phyloP scores from a whole-genome alignment of 2,113 vertebrate genomes.

The Callipepla californica region DNA sequence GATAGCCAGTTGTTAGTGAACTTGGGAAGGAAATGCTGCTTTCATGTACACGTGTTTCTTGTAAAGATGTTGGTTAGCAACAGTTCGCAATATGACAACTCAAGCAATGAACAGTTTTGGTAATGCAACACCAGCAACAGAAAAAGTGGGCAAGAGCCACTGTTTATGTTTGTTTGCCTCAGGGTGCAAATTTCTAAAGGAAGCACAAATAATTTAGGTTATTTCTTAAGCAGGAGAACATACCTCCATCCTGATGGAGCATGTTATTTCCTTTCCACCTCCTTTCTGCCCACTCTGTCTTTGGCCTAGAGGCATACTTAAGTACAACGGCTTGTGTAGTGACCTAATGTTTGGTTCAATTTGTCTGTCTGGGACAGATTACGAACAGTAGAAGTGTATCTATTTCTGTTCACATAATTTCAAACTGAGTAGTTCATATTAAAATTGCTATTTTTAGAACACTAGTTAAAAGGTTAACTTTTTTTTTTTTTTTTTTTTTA shows the following conservation, averaged over 20 bases:
- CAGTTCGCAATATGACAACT: background rate
- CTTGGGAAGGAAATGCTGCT: background rate
- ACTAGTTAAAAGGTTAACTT: background rate
- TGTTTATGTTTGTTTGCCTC: background rate
- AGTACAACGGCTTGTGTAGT: background rate
- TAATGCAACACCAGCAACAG: background rate
- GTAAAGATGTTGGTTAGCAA: background rate
- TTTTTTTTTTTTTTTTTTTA: background rate
- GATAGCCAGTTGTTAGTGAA: background rate
- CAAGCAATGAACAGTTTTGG: background rate
- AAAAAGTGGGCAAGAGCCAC: background rate
- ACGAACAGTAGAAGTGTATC: background rate
- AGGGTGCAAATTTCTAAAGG: background rate
- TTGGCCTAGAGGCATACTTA: background rate
- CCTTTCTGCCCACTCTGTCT: background rate
- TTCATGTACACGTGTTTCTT: background rate
- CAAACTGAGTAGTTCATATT: background rate
- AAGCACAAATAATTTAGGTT: background rate
- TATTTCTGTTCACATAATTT: background rate
- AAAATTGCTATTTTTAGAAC: background rate
- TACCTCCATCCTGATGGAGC: background rate
- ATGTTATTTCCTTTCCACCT: background rate
- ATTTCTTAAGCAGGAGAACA: background rate
- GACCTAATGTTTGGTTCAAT: background rate
- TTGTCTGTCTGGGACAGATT: background rate